These are phyloP conservation scores for Muntiacus muntjak DNA, from an alignment of 2,113 vertebrate species.

Conservation along the genomic window DNA sequence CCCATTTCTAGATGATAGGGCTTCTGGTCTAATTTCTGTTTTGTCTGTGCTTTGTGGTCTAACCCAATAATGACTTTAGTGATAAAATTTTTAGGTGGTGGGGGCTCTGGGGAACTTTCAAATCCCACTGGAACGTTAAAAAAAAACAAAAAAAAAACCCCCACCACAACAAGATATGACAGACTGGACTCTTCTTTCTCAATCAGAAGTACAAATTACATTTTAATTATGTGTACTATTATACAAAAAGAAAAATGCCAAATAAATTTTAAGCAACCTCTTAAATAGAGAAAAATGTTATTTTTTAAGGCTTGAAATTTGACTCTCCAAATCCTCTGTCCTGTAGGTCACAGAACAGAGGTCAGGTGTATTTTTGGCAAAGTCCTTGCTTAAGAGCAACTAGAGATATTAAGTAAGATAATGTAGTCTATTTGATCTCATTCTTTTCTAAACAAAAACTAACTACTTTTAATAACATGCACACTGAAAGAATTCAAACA, in stretches of 20 bases:
- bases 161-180: not conserved
- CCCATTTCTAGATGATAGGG: not conserved
- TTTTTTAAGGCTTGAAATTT: conserved; percentile 30
- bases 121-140: not conserved
- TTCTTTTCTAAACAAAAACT: conserved; percentile 14
- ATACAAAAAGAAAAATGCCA: not conserved
- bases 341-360: not conserved
- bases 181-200: not conserved
- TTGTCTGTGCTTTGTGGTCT: not conserved
- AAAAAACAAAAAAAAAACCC: not conserved
- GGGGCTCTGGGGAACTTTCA: not conserved
- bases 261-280: not conserved
- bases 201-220: not conserved
- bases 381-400: not conserved
- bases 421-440: not conserved
- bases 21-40: not conserved
- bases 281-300: not conserved
- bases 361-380: not conserved
- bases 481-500: not conserved
- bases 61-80: not conserved
- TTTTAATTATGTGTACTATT: not conserved
- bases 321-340: not conserved
- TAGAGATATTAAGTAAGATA: not conserved
- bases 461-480: not conserved
- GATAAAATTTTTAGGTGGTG: not conserved